Base-by-base conservation (phyloP, 2,888 invertebrate genomes). In the Caenorhabditis imperialis region DNA sequence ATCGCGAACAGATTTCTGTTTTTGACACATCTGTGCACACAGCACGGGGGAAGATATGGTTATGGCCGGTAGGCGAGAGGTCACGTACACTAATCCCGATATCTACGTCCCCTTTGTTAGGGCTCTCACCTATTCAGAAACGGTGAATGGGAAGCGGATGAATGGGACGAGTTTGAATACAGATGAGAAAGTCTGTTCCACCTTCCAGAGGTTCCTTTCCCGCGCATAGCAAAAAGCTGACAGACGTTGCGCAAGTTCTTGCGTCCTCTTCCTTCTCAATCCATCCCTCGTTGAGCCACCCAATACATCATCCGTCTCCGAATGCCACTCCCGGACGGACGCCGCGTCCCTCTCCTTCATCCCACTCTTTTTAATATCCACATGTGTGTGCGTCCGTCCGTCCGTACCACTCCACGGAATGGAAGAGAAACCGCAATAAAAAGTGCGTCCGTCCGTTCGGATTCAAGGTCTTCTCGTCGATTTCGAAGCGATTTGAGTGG, bases 1-100 rank as follows among this genome's bases (percentile, higher is more conserved):
- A 20, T 10, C 10, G 27, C 7, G 38, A 65, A 55, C 65, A 65
- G 65, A 65, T 65, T 65, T 54, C 40, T 47, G 58, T 47, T 58
- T 37, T 57, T 65, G 55, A 57, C 65, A 65, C 65, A 65, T 65
- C 65, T 65, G 65, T 65, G 65, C 65, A 65, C 30, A 57, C 57
- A 55, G n/a, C 18, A 40, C 53, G 47, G 38, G 48, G 27, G 38
- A 22, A 40, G 42, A 27, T 51, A 16, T 18, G n/a, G 14, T 54
- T 50, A 57, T 42, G 65, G 48, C 47, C 63, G 48, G 42, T n/a
- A n/a, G 22, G 20, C 22, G n/a, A 55, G 44, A 65, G 65, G 65
- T 65, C 65, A 65, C 18, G 33, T 22, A 37, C 30, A 37, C 50
- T 65, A 65, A 65, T 65, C 65, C 55, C 37, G 38, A 18, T 20